Evolutionary conservation across 2,797 vertebrate genomes (phyloP), one percentile per base, ranked within the genome.

Genomic region (Sebastes steindachneri): DNA sequence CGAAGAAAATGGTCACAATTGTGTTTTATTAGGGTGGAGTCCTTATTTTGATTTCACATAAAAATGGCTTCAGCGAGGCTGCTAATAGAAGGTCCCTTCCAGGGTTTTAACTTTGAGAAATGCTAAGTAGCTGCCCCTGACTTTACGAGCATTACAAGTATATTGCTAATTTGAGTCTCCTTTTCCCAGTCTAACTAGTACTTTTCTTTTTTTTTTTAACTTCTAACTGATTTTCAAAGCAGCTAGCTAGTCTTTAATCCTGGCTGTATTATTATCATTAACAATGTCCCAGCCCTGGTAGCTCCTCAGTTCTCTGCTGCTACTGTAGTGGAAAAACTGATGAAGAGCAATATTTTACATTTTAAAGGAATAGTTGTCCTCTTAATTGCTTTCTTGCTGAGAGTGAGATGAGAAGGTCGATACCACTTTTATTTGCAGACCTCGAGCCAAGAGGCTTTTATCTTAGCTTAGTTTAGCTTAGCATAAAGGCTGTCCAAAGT

Each of bases 1-100:
- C 62, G 82, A 83, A 94, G 89, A 92, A 93, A 91, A 84, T 86
- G 85, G 82, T 80, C 90, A 86, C 90, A 85, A 84, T 91, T 80
- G 83, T 89, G 86, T 93, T 89, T 94, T 90, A 94, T 92, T 89
- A 91, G 87, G 90, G 63, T 88, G 89, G 88, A 89, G 85, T 85
- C 84, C 84, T 79, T 86, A 79, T 84, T 90, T 92, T 92, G 88
- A 88, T 85, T 85, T 92, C 83, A 75, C 75, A 86, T 86, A 89
- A 89, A 90, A 87, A 82, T 35, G 59, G 77, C 85, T 91, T 85
- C 71, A 77, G 81, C 87, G 9, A 69, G 77, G 86, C 89, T 79
- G 75, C 82, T 89, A 89, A 86, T 86, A 80, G 82, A 73, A 53
- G 21, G 64, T 86, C 82, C 17, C 85, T 86, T 91, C 87, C 90